These are phyloP conservation scores for Chondrilla cf. caribensis DNA, from an alignment of 37 sponge, comb jelly and placozoan genomes.

Conservation along the genomic window DNA sequence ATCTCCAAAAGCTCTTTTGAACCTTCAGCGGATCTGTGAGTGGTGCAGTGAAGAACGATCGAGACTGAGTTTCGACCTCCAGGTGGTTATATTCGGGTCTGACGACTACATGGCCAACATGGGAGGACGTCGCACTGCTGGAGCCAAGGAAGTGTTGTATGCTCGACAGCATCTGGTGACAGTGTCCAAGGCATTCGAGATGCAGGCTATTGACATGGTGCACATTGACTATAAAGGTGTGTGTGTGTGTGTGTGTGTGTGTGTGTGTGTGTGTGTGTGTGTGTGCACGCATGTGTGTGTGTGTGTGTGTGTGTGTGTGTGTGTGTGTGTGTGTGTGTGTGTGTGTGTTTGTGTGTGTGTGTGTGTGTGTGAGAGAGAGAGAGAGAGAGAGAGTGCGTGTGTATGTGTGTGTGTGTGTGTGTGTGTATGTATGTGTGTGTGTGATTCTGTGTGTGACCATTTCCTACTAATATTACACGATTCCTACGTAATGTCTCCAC, in stretches of 20 bases:
- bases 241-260: conserved; percentile 7
- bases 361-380: too few relatives aligned
- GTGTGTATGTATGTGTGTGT: background rate
- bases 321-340: conserved; percentile 15
- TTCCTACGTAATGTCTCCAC: too few relatives aligned
- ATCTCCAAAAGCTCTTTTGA: conserved; percentile 71
- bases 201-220: conserved; percentile 93
- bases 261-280: too few relatives aligned
- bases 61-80: conserved; percentile 19
- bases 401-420: conserved; percentile 2
- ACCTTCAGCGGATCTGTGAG: conserved; percentile 65
- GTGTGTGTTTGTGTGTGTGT: conserved; percentile 13
- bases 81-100: conserved; percentile 72
- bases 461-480: too few relatives aligned
- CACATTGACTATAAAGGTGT: conserved; percentile 83
- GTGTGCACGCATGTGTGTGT: background rate
- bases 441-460: background rate
- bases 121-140: conserved; percentile 49
- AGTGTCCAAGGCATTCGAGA: conserved; percentile 71
- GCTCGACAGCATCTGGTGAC: conserved; percentile 88
- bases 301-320: conserved; percentile 22
- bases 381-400: too few relatives aligned
- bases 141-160: conserved; percentile 71
- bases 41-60: conserved; percentile 13
- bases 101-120: conserved; percentile 84